Conservation (phyloP, 2,888 invertebrate species). For the Melinopterus prodromus region DNA sequence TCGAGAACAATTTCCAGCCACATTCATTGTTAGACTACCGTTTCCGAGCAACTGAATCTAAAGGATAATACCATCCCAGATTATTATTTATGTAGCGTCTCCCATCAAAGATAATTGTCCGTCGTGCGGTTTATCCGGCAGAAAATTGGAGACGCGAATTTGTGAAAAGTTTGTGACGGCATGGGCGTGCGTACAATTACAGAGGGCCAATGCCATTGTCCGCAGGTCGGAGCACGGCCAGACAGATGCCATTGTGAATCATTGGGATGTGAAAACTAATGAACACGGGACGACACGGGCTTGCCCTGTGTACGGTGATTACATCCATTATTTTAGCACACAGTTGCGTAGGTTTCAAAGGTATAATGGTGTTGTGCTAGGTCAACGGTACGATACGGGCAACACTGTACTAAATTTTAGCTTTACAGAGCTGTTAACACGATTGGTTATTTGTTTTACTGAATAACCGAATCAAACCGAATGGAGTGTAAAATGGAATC, state of each 20-base stretch:
- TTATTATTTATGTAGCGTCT: neutral
- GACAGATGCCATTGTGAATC: neutral
- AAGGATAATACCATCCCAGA: neutral
- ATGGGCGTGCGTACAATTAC: neutral
- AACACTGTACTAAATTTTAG: neutral
- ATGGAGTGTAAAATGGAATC: no score
- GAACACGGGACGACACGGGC: neutral
- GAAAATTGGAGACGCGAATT: neutral
- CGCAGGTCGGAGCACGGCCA: neutral
- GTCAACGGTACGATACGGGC: neutral
- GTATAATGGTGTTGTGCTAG: neutral
- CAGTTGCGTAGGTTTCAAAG: neutral
- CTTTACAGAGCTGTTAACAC: neutral
- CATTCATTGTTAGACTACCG: neutral
- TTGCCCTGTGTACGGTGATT: neutral
- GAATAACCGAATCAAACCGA: neutral
- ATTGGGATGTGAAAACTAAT: neutral
- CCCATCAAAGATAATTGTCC: neutral
- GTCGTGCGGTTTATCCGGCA: neutral
- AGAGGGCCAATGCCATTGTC: neutral
- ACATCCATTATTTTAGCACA: slow-evolving; percentile 4
- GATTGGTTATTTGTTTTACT: neutral
- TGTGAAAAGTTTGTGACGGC: neutral
- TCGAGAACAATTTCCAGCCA: neutral
- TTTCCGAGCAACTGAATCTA: neutral